Evolutionary conservation across 2,888 invertebrate species (phyloP).

Genomic region (Dastarcus helophoroides): DNA sequence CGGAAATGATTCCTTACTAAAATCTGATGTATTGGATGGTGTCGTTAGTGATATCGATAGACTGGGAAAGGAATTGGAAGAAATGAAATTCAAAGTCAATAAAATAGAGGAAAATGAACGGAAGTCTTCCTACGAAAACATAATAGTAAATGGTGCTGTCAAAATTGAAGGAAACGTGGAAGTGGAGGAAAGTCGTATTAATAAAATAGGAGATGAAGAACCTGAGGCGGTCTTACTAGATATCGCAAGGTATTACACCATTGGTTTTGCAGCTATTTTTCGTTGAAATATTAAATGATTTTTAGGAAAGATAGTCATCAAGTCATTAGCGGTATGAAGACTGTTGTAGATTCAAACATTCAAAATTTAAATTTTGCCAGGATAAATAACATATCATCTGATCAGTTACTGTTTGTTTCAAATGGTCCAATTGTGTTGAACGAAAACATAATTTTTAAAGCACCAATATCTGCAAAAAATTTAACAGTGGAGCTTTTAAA

Average conservation of each 20-base stretch:
- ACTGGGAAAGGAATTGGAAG: conserved; percentile 10
- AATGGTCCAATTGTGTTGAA: too few species aligned
- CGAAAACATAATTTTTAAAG: too few species aligned
- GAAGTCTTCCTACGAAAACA: conserved; percentile 15
- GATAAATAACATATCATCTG: too few species aligned
- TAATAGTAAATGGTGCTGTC: conserved; percentile 30
- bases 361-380: conserved; percentile 23
- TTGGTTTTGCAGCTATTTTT: not conserved
- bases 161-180: conserved; percentile 25
- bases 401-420: too few species aligned
- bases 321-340: conserved; percentile 24
- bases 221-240: conserved; percentile 26
- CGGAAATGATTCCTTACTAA: too few species aligned
- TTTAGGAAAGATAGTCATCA: conserved; percentile 20
- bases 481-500: too few species aligned
- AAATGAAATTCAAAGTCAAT: conserved; percentile 16
- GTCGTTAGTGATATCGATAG: too few species aligned
- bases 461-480: too few species aligned
- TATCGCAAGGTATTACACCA: conserved; percentile 16
- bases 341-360: conserved; percentile 24
- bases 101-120: conserved; percentile 10
- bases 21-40: too few species aligned
- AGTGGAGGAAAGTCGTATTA: conserved; percentile 22
- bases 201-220: conserved; percentile 26
- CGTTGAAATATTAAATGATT: not conserved